Percentiles rank a stretch among this genome's conserved stretches.
phyloP scores from a whole-genome alignment of 2,797 vertebrate species.

The Pyrocephalus nanus region DNA sequence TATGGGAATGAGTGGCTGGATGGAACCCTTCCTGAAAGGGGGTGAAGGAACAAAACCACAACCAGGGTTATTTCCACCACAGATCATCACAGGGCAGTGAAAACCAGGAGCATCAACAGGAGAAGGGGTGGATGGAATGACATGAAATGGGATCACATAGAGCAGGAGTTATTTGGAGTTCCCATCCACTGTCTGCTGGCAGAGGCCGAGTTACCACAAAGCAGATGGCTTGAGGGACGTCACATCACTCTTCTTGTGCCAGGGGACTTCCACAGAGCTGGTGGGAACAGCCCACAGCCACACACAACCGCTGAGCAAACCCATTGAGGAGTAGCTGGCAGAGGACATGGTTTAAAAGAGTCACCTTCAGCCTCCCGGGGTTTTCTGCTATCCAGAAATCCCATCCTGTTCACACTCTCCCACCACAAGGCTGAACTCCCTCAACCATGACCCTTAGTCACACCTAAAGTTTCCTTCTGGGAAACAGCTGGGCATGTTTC shows the following conservation, averaged over 20 bases:
- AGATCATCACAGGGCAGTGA: not conserved
- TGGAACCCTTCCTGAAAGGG: not conserved
- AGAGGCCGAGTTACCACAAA: not conserved
- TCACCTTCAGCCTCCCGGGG: not conserved
- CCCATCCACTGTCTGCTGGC: conserved; percentile 30
- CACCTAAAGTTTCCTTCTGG: conserved; percentile 3
- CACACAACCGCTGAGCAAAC: not conserved
- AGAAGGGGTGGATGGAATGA: not conserved
- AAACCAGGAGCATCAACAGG: not conserved
- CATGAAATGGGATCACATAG: not conserved
- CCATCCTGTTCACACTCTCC: not conserved
- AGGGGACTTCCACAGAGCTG: conserved; percentile 63
- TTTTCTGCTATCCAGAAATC: conserved; percentile 3
- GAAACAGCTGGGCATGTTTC: not conserved
- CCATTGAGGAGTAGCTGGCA: not conserved
- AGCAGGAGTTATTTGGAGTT: not conserved
- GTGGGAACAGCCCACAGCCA: not conserved
- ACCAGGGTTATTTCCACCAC: not conserved
- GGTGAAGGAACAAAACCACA: not conserved
- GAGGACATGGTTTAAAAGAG: not conserved
- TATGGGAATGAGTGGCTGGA: not conserved
- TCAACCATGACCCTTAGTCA: not conserved
- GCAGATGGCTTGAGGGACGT: not conserved
- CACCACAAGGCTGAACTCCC: not conserved
- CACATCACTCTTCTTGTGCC: not conserved